A percentile compares a stretch with the other conserved stretches of the same genome.
Evolutionary conservation across 2,113 vertebrate genomes (phyloP).

Genomic region (Vidua macroura): DNA sequence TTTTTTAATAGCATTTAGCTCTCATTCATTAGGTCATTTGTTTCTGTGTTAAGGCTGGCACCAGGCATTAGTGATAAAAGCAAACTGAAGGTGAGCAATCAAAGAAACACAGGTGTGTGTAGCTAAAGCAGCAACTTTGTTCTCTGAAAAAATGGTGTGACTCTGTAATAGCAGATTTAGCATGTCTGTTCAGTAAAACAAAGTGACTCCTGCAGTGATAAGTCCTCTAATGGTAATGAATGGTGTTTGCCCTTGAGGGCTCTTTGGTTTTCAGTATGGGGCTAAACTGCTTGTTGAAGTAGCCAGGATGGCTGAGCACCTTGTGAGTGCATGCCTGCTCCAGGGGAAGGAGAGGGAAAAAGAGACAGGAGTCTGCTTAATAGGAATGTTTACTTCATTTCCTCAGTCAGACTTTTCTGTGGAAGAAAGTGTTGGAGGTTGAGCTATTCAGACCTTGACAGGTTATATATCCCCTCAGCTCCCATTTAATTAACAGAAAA

Average conservation of each 20-base stretch:
- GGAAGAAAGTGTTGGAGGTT: background rate
- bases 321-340: background rate
- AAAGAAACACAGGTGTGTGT: background rate
- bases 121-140: background rate
- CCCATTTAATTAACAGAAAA: background rate
- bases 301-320: background rate
- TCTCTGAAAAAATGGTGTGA: background rate
- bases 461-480: background rate
- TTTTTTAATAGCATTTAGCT: background rate
- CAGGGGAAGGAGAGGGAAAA: background rate
- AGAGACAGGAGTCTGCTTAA: background rate
- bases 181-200: background rate
- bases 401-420: background rate
- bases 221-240: background rate
- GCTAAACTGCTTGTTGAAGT: background rate
- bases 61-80: background rate
- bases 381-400: background rate
- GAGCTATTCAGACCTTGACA: conserved; percentile 16
- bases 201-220: background rate
- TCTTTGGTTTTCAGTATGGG: background rate
- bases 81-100: background rate
- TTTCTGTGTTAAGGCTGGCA: background rate
- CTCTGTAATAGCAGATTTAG: background rate
- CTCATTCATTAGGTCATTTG: background rate
- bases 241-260: background rate